A percentile compares a stretch with the other conserved stretches of the same genome.
These are phyloP conservation scores for Datnioides undecimradiatus DNA, from an alignment of 2,113 vertebrate species.

Conservation along the genomic window DNA sequence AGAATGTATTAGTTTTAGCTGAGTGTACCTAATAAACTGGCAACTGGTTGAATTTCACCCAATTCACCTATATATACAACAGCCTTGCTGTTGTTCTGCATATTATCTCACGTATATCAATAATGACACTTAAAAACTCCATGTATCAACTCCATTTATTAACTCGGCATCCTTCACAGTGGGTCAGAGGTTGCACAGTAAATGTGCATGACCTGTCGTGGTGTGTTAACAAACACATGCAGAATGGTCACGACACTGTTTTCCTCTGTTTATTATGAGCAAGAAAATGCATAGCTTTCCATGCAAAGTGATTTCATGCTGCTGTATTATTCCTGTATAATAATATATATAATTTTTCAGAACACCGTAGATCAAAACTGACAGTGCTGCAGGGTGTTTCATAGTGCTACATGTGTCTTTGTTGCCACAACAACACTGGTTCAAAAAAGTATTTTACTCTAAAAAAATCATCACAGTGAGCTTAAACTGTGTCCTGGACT, in stretches of 20 bases:
- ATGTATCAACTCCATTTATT: conserved; percentile 4
- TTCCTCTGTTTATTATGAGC: not conserved
- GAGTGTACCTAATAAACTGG: not conserved
- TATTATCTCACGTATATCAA: not conserved
- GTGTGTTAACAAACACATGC: not conserved
- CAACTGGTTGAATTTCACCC: not conserved
- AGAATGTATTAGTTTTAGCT: not conserved
- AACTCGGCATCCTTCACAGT: too few relatives aligned
- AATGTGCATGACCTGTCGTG: not conserved
- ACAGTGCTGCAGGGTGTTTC: not conserved
- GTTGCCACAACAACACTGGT: not conserved
- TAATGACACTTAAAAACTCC: not conserved
- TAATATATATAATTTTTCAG: too few relatives aligned
- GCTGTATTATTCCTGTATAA: not conserved
- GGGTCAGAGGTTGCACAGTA: not conserved
- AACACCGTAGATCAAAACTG: not conserved
- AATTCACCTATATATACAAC: not conserved
- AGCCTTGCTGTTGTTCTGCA: not conserved
- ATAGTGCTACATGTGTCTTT: not conserved
- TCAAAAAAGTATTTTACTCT: not conserved
- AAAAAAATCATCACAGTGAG: not conserved
- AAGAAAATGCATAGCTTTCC: not conserved
- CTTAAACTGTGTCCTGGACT: not conserved
- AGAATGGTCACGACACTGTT: not conserved
- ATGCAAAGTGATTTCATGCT: not conserved